phyloP scores from a whole-genome alignment of 2,113 vertebrate species.

The Mobula hypostoma region DNA sequence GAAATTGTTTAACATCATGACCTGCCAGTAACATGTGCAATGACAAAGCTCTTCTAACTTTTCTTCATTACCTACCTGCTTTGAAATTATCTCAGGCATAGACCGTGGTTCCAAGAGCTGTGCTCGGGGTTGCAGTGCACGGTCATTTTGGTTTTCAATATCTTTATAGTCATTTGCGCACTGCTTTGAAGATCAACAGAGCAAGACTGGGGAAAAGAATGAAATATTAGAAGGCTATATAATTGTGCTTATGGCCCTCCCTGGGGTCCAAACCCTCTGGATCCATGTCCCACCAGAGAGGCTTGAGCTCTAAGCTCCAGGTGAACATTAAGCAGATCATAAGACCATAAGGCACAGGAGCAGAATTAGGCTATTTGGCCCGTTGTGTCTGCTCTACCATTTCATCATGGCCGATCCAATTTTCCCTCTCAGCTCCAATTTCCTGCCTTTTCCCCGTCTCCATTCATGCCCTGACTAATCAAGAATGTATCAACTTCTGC shows the following conservation, averaged over 20 bases:
- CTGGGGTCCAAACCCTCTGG: no score
- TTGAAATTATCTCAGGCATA: conserved; percentile 60
- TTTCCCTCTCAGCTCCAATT: no score
- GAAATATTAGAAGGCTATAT: not conserved
- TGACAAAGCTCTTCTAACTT: conserved; percentile 60
- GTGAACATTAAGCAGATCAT: no score
- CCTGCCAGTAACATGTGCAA: conserved; percentile 49
- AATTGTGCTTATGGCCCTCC: not conserved
- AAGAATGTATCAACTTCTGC: no score
- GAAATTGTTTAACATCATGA: conserved; percentile 55
- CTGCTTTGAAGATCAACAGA: not conserved
- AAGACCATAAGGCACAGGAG: no score
- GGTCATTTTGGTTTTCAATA: not conserved
- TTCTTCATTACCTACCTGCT: conserved; percentile 54
- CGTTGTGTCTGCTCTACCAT: no score
- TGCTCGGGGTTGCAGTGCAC: conserved; percentile 46
- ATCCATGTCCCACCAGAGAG: no score
- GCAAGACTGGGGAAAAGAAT: not conserved
- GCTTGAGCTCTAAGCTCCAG: no score
- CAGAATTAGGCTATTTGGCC: no score
- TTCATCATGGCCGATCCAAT: no score
- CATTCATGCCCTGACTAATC: no score
- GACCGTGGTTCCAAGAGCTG: conserved; percentile 51
- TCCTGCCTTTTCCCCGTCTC: no score
- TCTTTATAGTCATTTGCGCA: not conserved